Evolutionary conservation across 2,888 invertebrate species (phyloP), one percentile per base, ranked within the genome.

Genomic region (Calameuta pallipes): DNA sequence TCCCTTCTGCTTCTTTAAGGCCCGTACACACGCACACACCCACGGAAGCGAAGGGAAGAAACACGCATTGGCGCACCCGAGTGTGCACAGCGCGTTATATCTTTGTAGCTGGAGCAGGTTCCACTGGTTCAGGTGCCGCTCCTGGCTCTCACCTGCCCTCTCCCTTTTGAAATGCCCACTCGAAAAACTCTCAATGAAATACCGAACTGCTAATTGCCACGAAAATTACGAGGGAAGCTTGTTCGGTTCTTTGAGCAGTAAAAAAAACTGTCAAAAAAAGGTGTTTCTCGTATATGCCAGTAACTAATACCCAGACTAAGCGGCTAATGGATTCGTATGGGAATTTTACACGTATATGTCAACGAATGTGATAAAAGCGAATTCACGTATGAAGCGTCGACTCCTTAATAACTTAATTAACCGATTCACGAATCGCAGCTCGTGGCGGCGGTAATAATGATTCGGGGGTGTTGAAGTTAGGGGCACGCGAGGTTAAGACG

Each of bases 391-490:
- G 6, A 9, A 56, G 9, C 56, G 15, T 56, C 23, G 56, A 56
- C 56, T 23, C 56, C 23, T 56, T 56, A 56, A 56, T 56, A 23
- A 56, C 56, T 56, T 56, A 56, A 56, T 56, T 56, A 56, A 23
- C 23, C 23, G 56, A 56, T 56, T 56, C 2, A 56, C 56, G 56
- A 56, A 56, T 9, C 23, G 56, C 56, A 23, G 23, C 56, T 56
- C 23, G 56, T 37, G 12, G 37, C 11, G 2, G 37, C 0, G 23
- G 56, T 23, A 56, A 56, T 56, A 56, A 56, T 56, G 56, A 56
- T 87, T 87, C 82, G 84, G 82, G 56, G 56, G 86, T 85, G 86
- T 85, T 84, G 85, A 86, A 83, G 82, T 84, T 81, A 86, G 82
- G 82, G 83, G 71, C 36, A 73, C 56, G 73, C 33, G 23, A 73